Conservation (phyloP, 2,797 vertebrate species). For the Poeciliopsis infans region DNA sequence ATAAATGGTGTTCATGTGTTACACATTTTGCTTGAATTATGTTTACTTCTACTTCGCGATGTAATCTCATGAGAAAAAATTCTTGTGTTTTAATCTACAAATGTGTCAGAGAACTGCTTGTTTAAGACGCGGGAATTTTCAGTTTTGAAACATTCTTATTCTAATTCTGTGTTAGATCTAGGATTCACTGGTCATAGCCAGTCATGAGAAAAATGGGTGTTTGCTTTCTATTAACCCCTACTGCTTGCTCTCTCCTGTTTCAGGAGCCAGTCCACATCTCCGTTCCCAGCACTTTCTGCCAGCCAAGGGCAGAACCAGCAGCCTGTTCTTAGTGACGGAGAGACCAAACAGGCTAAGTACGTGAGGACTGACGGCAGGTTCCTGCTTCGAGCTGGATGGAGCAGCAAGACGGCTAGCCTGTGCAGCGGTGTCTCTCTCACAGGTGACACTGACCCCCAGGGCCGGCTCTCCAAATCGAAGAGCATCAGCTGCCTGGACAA, state of each 20-base stretch:
- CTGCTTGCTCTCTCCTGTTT: conserved; percentile 52
- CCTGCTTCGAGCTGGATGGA: conserved; percentile 84
- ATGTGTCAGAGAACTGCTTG: not conserved
- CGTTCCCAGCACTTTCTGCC: conserved; percentile 84
- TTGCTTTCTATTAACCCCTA: conserved; percentile 9
- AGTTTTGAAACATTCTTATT: not conserved
- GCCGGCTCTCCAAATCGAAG: conserved; percentile 85
- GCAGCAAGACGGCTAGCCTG: conserved; percentile 71
- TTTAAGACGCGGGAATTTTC: not conserved
- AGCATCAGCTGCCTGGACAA: conserved; percentile 91
- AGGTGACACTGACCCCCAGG: conserved; percentile 74
- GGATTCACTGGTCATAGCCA: not conserved
- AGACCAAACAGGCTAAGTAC: conserved; percentile 81
- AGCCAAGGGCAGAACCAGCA: conserved; percentile 83
- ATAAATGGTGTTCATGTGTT: not conserved
- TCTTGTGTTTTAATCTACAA: not conserved
- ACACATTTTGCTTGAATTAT: not conserved
- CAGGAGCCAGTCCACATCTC: conserved; percentile 93
- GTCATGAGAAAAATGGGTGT: not conserved
- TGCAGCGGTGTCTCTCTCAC: conserved; percentile 75
- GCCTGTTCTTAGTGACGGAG: conserved; percentile 85
- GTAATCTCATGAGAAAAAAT: not conserved
- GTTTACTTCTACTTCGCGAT: not conserved
- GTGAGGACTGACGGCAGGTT: conserved; percentile 81
- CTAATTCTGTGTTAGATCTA: not conserved